Evolutionary conservation across 2,113 vertebrate species (phyloP), one percentile per base, ranked within the genome.

Genomic region (Rattus rattus): DNA sequence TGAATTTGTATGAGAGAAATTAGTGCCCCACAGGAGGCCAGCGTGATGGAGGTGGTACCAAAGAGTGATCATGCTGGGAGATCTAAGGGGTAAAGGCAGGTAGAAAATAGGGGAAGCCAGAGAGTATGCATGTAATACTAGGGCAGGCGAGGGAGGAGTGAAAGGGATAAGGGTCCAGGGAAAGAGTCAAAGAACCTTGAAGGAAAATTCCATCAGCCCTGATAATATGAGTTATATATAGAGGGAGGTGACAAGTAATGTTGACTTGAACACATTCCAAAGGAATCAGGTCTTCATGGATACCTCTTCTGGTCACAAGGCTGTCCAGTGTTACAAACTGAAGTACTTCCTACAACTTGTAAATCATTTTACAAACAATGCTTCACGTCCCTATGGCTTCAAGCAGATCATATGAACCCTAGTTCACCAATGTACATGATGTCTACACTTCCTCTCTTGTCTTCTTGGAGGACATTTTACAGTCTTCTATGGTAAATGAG

Each of bases 401-500:
- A 9, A 81, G 30, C 36, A 84, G 92, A 92, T 61, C 86, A 59
- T 91, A 76, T 96, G 96, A 96, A 95, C 94, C 95, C 95, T 83
- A 95, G 49, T 97, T 86, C 86, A 72, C 92, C 92, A 14, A 97
- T 97, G 84, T 84, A 72, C 17, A 0, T 80, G 91, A 83, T 92
- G 94, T 73, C 96, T 97, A 91, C 39, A 92, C 97, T 96, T 84
- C n/a, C 75, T 97, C 95, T 94, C 86, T 94, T 92, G 95, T 91
- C 95, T 97, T 87, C 80, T 97, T 92, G 86, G 81, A 96, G 77
- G 87, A 96, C 97, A 91, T 97, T 96, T 94, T 95, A 87, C 93
- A 96, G 89, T 96, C 93, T 96, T 96, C 96, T 94, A 95, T 97
- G 92, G 89, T 92, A 92, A 43, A 97, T 94, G 93, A 94, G 94